These are phyloP conservation scores for Schizopygopsis pylzovi DNA, from an alignment of 2,797 vertebrate species.

Conservation along the genomic window DNA sequence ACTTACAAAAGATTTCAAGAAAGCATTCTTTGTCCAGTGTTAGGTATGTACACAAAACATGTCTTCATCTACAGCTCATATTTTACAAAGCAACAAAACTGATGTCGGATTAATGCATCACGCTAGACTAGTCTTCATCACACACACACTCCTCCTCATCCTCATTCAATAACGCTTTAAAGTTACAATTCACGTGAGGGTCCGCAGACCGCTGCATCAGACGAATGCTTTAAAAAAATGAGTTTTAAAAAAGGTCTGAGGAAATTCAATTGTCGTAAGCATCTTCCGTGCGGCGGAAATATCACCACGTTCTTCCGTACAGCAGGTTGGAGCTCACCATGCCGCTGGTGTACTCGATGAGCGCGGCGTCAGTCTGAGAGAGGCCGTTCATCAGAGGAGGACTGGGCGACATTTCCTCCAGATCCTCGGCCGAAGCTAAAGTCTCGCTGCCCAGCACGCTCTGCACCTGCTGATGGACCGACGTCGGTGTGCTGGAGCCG, in stretches of 20 bases:
- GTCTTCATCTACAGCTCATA: constrained; percentile 53
- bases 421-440: constrained; percentile 76
- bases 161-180: constrained; percentile 11
- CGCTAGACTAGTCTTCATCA: constrained; percentile 24
- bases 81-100: constrained; percentile 47
- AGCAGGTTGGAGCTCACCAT: constrained; percentile 88
- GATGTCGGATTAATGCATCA: constrained; percentile 21
- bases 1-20: constrained; percentile 58
- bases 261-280: not conserved
- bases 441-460: constrained; percentile 58
- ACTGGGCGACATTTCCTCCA: constrained; percentile 86
- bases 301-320: constrained; percentile 92
- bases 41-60: constrained; percentile 56
- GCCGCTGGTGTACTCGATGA: constrained; percentile 85
- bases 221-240: not conserved
- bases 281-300: constrained; percentile 25
- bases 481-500: constrained; percentile 73
- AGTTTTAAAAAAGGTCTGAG: constrained; percentile 15
- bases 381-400: constrained; percentile 81
- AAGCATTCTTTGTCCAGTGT: constrained; percentile 52
- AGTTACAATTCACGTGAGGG: constrained; percentile 11
- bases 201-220: constrained; percentile 3
- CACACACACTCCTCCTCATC: not conserved
- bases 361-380: constrained; percentile 84
- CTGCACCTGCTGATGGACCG: constrained; percentile 62